phyloP scores from a whole-genome alignment of 2,797 vertebrate species.

The Balearica regulorum region DNA sequence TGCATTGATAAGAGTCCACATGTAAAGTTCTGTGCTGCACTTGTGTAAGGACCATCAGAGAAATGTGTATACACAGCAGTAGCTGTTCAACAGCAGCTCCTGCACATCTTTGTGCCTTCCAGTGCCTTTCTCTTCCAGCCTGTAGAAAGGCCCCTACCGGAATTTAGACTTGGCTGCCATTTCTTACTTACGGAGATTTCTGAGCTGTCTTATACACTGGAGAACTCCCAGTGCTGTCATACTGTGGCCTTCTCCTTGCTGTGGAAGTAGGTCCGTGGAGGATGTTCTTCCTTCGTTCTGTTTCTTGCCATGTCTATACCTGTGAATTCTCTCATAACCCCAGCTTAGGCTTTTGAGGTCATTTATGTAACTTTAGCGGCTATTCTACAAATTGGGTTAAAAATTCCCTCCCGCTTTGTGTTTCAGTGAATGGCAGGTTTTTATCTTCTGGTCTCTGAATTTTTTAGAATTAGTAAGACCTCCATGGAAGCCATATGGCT shows the following conservation, averaged over 20 bases:
- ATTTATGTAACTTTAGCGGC: neutral
- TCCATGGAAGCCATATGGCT: neutral
- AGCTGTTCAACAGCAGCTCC: neutral
- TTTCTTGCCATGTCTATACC: neutral
- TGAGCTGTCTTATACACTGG: neutral
- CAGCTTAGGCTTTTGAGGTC: neutral
- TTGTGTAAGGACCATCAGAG: neutral
- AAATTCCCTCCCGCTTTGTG: neutral
- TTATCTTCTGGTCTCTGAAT: neutral
- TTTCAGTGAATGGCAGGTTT: neutral
- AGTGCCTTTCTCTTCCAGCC: neutral
- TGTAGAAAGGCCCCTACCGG: neutral
- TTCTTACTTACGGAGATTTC: neutral
- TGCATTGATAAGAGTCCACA: neutral
- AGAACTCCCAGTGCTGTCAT: neutral
- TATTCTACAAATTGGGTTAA: neutral
- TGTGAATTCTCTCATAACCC: neutral
- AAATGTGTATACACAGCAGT: neutral
- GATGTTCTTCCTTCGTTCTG: neutral
- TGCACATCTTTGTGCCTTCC: neutral
- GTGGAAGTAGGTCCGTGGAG: neutral
- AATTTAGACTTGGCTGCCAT: neutral
- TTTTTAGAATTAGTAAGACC: neutral
- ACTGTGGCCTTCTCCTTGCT: neutral
- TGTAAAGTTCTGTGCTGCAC: neutral